A percentile compares a stretch with the other conserved stretches of the same genome.
These are phyloP conservation scores for Oasisia sp. DNA, from an alignment of 2,888 invertebrate genomes.

Conservation along the genomic window DNA sequence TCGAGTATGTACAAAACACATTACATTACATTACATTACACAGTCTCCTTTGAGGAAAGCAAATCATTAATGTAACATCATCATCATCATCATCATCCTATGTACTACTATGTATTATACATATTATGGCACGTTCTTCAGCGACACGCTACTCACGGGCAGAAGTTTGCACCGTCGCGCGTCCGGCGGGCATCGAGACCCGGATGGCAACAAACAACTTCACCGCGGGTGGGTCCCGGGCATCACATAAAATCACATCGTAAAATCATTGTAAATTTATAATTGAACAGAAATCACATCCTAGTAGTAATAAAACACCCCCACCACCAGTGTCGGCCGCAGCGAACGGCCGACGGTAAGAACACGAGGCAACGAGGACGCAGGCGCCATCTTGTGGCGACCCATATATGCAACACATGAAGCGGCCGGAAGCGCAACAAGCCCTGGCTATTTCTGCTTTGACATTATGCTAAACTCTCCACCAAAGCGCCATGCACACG, in stretches of 20 bases:
- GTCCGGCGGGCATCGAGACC: neutral
- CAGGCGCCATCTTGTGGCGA: neutral
- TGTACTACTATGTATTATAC: neutral
- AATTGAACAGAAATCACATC: constrained; percentile 12
- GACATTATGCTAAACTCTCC: constrained; percentile 8
- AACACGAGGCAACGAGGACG: neutral
- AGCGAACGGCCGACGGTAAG: neutral
- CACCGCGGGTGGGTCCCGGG: neutral
- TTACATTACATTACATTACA: neutral
- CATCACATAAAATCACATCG: neutral
- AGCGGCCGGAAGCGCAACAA: constrained; percentile 3
- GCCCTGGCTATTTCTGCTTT: neutral
- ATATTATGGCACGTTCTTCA: constrained; percentile 11
- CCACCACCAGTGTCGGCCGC: neutral
- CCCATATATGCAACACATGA: neutral
- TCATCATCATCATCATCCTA: neutral
- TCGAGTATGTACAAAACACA: neutral
- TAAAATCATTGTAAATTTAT: constrained; percentile 17
- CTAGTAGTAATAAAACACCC: constrained; percentile 14
- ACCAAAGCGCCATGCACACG: neutral
- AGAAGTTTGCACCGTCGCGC: neutral
- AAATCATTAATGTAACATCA: neutral
- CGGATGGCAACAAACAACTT: neutral
- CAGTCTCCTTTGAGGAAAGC: constrained; percentile 1
- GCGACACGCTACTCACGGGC: neutral